A percentile compares a stretch with the other conserved stretches of the same genome.
phyloP scores from a whole-genome alignment of 2,888 invertebrate species.

The Fabriciana adippe region DNA sequence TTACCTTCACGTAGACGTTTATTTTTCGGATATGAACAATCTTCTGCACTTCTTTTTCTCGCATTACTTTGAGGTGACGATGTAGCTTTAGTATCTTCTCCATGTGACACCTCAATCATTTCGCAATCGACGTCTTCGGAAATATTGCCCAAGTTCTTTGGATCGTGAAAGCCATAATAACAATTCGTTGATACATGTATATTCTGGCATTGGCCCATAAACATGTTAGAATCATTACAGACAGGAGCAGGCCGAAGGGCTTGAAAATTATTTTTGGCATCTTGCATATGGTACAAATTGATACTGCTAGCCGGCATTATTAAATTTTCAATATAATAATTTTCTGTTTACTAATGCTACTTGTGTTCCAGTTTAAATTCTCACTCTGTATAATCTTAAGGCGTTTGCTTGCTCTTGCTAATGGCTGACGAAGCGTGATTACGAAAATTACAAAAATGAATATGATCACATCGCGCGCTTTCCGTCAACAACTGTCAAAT shows the following conservation, averaged over 20 bases:
- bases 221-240: conserved; percentile 63
- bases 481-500: conserved; percentile 28
- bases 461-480: conserved; percentile 31
- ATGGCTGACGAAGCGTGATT: conserved; percentile 22
- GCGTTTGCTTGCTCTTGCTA: neutral
- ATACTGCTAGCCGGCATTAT: conserved; percentile 72
- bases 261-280: conserved; percentile 75
- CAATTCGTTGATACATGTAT: conserved; percentile 78
- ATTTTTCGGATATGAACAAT: conserved; percentile 59
- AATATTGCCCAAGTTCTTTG: conserved; percentile 51
- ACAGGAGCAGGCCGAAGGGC: conserved; percentile 73
- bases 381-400: neutral
- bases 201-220: conserved; percentile 70
- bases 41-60: conserved; percentile 72
- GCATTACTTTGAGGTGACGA: conserved; percentile 50
- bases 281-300: conserved; percentile 66
- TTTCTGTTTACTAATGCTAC: neutral
- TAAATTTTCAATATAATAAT: neutral
- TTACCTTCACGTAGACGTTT: conserved; percentile 77
- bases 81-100: conserved; percentile 41
- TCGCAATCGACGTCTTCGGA: conserved; percentile 56
- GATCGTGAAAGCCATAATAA: conserved; percentile 77
- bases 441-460: conserved; percentile 25
- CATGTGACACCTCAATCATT: conserved; percentile 62
- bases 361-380: neutral